phyloP scores from a whole-genome alignment of 2,888 invertebrate genomes.

The Amblyteles armatorius region DNA sequence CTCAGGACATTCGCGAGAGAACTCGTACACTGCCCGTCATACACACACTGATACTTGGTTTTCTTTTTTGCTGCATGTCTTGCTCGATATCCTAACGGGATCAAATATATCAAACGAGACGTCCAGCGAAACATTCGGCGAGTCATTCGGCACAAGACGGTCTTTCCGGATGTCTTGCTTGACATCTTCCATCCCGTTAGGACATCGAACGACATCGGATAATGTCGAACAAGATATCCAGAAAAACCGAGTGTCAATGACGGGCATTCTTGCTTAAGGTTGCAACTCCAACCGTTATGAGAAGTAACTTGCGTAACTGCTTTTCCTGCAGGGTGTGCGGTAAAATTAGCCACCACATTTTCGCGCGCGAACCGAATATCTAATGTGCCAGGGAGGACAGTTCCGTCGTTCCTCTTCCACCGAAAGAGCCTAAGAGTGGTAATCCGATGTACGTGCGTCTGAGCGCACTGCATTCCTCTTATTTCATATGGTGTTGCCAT shows the following conservation, averaged over 20 bases:
- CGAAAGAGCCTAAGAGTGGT: constrained; percentile 36
- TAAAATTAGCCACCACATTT: background rate
- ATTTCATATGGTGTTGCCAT: constrained; percentile 20
- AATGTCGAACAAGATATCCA: no score
- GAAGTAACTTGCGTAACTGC: no score
- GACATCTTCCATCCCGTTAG: no score
- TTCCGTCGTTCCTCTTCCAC: background rate
- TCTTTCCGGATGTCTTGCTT: no score
- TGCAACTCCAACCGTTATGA: no score
- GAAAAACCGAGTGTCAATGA: no score
- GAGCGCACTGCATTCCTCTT: background rate
- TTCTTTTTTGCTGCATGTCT: background rate
- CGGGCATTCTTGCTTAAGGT: no score
- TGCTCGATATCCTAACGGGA: background rate
- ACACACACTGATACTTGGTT: background rate
- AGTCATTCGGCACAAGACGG: no score
- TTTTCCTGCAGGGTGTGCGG: background rate
- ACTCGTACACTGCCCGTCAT: background rate
- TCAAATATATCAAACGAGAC: no score
- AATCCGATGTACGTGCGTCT: constrained; percentile 37
- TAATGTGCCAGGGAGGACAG: background rate
- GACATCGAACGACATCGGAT: no score
- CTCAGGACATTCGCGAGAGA: no score
- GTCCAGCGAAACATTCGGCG: no score
- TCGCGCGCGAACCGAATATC: background rate